Evolutionary conservation across 1,140 invertebrate genomes (phyloP).

Genomic region (Drosophila fuyamai): DNA sequence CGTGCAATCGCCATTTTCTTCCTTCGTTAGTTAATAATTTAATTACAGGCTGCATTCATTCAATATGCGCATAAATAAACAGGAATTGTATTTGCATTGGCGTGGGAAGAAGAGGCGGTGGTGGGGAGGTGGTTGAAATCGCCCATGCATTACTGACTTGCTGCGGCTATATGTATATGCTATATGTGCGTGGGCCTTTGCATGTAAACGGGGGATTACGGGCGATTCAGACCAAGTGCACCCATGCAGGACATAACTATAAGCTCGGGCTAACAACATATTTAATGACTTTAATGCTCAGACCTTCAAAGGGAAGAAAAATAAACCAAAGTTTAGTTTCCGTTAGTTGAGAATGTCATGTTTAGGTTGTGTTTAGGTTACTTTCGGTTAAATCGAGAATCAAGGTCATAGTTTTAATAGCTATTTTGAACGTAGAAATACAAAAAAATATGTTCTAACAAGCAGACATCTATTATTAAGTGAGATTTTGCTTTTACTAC

Average conservation of each 20-base stretch:
- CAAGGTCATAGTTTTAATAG: too few species aligned
- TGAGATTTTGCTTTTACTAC: too few species aligned
- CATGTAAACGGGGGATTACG: not conserved
- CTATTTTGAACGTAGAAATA: too few species aligned
- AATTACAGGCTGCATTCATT: conserved; percentile 58
- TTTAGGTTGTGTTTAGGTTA: too few species aligned
- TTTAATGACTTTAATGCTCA: conserved; percentile 13
- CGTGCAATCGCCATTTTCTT: conserved; percentile 6
- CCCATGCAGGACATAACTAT: conserved; percentile 38
- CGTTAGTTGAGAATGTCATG: too few species aligned
- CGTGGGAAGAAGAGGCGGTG: not conserved
- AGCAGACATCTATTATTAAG: too few species aligned
- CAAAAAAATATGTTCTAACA: too few species aligned
- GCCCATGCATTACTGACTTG: conserved; percentile 37
- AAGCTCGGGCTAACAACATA: conserved; percentile 19
- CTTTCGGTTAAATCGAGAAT: too few species aligned
- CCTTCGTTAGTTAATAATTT: conserved; percentile 58
- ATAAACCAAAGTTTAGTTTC: too few species aligned
- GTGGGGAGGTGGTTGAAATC: not conserved
- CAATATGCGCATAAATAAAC: conserved; percentile 74
- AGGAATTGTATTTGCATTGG: conserved; percentile 26
- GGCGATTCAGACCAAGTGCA: conserved; percentile 40
- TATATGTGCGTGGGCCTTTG: conserved; percentile 9
- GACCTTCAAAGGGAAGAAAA: not conserved
- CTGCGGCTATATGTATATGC: conserved; percentile 17